Base-by-base conservation (phyloP, 2,797 vertebrate genomes). In the Australoheros facetus region DNA sequence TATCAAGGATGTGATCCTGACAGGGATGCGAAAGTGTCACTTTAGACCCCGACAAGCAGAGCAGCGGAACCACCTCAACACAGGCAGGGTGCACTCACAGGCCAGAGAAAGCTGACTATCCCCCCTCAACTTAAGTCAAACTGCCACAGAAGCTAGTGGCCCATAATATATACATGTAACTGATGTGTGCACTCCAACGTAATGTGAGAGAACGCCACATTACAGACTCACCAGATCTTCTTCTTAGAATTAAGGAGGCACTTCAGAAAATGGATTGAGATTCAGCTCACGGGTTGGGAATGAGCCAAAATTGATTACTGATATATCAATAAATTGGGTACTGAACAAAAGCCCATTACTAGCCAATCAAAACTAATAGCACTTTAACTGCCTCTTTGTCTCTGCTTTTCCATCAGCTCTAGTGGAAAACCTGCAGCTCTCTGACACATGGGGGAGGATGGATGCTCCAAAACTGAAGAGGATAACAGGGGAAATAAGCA, bases 1-100 rank as follows among this genome's bases (percentile, higher is more conserved):
- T 92, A 91, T 92, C 88, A 83, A 87, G 91, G 91, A 90, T 88
- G 91, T 83, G 88, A 85, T 88, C 87, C 88, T 88, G 88, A 87
- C 82, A 90, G 86, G 86, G 82, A 91, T 86, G 93, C 85, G 93
- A 94, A 93, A 94, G 93, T 94, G 92, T 91, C 85, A 92, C 80
- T 81, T 81, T 91, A 93, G 89, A 91, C 75, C 69, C 70, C 30
- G n/a, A 21, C 55, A 30, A 80, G 76, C 30, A 71, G 79, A 87
- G 82, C 51, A 71, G 72, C 5, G 1, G 62, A 69, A 69, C 62
- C 62, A 51, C 82, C 75, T 62, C 16, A 6, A 82, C 54, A 71
- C 62, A 76, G 62, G 73, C 23, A n/a, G 69, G 37, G 75, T 82
- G 79, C 51, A 85, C 78, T 78, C 75, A 88, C 51, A 73, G 81